Evolutionary conservation across 2,888 invertebrate species (phyloP), one percentile per base, ranked within the genome.

Genomic region (Autographa gamma): DNA sequence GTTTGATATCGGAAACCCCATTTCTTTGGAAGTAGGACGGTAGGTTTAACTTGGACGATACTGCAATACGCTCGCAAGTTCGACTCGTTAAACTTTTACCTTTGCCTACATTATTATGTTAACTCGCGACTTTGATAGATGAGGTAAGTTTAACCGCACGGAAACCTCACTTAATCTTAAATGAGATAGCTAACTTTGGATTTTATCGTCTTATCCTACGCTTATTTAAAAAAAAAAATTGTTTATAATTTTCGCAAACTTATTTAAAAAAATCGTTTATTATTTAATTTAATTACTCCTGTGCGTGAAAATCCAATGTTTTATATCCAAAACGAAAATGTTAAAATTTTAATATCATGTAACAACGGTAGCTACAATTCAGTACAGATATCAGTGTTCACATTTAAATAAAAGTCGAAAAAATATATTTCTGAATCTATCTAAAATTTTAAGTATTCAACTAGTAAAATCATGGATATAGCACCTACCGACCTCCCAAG

Each of bases 1-100:
- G 11, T 13, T 25, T 56, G 54, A 56, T 19, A 25, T 25, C 54
- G 25, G 54, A 56, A 56, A 56, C 54, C 54, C 11, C 19, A 11
- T 54, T 54, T 14, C 19, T 4, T 56, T 19, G 19, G 11, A 25
- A 56, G 54, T 25, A 25, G 25, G 25, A 54, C n/a, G n/a, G n/a
- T n/a, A n/a, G n/a, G n/a, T n/a, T n/a, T n/a, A 56, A 56, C 54
- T 56, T 25, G 18, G 54, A 25, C 19, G 11, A 18, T 9, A 19
- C 3, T 14, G 19, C 54, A 25, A 56, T 19, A 25, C 54, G 54
- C 19, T 54, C 18, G 3, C 11, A 19, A 56, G 25, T 56, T 19
- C 19, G 25, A 56, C 25, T 56, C 19, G 54, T 56, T 19, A 25
- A 56, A 56, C 54, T 56, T 56, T 56, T 56, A 48, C 54, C 18